Percentiles rank a stretch among this genome's conserved stretches.
Conservation (phyloP, 1,140 invertebrate genomes). For the Conus ventricosus region DNA sequence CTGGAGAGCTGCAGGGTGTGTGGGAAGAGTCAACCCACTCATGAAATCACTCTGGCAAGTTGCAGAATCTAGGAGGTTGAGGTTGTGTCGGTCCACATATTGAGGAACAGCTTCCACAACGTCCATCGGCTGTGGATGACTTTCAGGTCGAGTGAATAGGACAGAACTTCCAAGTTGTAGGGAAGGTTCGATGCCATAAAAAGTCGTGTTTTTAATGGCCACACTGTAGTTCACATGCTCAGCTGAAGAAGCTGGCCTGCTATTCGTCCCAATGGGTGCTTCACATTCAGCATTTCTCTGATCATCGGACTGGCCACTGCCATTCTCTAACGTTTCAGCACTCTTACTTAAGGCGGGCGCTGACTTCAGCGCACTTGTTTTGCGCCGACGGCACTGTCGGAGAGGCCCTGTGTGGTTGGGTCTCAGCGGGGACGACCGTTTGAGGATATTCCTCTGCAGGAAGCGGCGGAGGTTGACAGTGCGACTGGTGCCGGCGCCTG, state of each 20-base stretch:
- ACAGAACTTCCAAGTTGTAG: neutral
- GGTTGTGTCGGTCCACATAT: neutral
- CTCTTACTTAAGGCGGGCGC: neutral
- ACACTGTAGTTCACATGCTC: neutral
- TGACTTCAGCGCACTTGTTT: neutral
- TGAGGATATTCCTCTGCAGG: slow-evolving; percentile 22
- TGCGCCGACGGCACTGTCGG: slow-evolving; percentile 16
- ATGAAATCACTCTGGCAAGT: neutral
- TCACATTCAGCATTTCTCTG: neutral
- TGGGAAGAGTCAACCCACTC: neutral
- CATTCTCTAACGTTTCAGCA: neutral
- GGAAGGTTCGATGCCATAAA: neutral
- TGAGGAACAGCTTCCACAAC: neutral
- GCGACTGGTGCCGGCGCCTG: neutral
- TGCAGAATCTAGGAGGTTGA: neutral
- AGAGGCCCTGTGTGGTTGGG: neutral
- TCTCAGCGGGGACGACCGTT: neutral
- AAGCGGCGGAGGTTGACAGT: slow-evolving; percentile 20
- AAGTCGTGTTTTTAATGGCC: neutral
- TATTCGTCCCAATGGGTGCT: neutral
- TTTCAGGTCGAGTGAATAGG: neutral
- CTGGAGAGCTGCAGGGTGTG: no score
- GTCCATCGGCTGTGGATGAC: neutral
- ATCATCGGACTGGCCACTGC: neutral
- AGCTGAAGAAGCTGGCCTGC: neutral